phyloP scores from a whole-genome alignment of 2,888 invertebrate genomes.

The Belgica antarctica region DNA sequence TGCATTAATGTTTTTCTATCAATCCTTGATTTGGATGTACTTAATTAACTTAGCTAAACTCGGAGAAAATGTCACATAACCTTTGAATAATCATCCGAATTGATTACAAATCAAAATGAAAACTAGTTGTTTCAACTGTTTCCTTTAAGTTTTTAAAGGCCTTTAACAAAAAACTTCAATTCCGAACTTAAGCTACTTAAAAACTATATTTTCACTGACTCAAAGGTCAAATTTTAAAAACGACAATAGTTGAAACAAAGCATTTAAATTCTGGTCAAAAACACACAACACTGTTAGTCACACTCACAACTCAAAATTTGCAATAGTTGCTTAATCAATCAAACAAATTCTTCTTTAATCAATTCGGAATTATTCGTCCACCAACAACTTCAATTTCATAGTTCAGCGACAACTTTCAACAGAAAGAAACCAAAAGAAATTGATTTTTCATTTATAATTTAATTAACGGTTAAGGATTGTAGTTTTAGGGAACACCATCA shows the following conservation, averaged over 20 bases:
- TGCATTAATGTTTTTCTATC: slow-evolving; percentile 22
- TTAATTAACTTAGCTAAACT: slow-evolving; percentile 21
- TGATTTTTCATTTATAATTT: slow-evolving; percentile 24
- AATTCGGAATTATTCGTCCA: background rate
- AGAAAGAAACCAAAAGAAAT: slow-evolving; percentile 8
- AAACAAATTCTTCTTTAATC: slow-evolving; percentile 6
- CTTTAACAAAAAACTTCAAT: no score
- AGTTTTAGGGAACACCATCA: slow-evolving; percentile 9
- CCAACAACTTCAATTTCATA: background rate
- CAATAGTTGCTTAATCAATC: slow-evolving; percentile 25
- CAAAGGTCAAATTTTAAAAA: no score
- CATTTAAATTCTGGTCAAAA: no score
- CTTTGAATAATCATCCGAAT: no score
- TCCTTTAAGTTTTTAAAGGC: no score
- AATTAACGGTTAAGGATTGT: slow-evolving; percentile 16
- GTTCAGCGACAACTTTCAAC: no score
- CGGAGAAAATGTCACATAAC: background rate
- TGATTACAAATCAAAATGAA: no score
- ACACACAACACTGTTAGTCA: background rate
- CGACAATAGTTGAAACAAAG: no score
- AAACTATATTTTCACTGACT: no score
- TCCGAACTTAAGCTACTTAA: no score
- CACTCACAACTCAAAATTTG: slow-evolving; percentile 20
- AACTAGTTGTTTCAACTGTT: no score
- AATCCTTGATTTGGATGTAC: slow-evolving; percentile 41